Evolutionary conservation across 1,140 invertebrate genomes (phyloP).

Genomic region (Bathynomus jamesi): DNA sequence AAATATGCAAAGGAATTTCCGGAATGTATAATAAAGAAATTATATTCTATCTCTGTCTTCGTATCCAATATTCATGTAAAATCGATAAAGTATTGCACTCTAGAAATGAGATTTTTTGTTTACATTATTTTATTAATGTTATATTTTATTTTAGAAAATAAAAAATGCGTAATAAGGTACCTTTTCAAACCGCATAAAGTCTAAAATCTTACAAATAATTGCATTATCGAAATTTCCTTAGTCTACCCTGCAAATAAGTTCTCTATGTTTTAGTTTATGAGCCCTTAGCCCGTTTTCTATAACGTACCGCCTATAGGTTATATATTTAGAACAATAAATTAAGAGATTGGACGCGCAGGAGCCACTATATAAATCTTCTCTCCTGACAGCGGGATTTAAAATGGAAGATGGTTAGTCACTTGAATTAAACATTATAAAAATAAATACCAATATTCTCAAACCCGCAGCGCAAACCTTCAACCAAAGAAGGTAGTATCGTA

Average conservation of each 20-base stretch:
- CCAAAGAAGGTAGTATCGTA: too few species aligned
- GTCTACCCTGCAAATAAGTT: not conserved
- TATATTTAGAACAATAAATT: not conserved
- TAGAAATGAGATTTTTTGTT: too few species aligned
- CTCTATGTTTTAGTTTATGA: not conserved
- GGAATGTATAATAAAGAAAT: not conserved
- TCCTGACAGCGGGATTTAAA: not conserved
- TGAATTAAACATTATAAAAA: too few species aligned
- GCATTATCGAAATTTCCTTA: not conserved
- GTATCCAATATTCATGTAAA: not conserved
- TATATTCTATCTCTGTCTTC: not conserved
- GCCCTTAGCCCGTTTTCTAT: not conserved
- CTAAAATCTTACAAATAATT: too few species aligned
- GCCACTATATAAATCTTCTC: not conserved
- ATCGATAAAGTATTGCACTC: not conserved
- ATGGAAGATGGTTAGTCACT: not conserved
- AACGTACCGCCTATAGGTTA: not conserved
- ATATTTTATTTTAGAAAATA: too few species aligned
- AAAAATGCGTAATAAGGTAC: too few species aligned
- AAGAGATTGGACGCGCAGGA: not conserved
- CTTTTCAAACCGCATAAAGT: too few species aligned
- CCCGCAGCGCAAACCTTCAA: too few species aligned
- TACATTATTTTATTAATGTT: too few species aligned
- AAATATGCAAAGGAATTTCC: not conserved
- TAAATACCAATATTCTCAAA: too few species aligned